Percentiles rank a stretch among this genome's conserved stretches.
Conservation (phyloP, 2,888 invertebrate genomes). For the Chrysina gloriosa region DNA sequence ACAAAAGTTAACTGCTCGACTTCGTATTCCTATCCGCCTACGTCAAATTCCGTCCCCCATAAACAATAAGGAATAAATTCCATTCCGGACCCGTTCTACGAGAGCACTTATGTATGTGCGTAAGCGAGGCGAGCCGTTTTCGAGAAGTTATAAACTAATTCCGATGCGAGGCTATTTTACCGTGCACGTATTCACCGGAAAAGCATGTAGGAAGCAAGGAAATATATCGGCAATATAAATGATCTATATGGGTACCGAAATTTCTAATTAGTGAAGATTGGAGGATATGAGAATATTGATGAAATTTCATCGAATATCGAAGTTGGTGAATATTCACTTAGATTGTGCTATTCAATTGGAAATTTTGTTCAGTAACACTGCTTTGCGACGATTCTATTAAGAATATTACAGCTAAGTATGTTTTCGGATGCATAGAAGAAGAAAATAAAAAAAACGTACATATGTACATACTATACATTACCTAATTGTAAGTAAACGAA, state of each 20-base stretch:
- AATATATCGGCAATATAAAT: constrained; percentile 12
- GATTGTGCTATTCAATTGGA: too few species aligned
- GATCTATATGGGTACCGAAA: constrained; percentile 15
- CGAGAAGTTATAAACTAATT: constrained; percentile 1
- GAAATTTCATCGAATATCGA: neutral
- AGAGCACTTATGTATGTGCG: neutral
- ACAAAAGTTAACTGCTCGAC: constrained; percentile 3
- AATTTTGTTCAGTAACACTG: too few species aligned
- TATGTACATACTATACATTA: too few species aligned
- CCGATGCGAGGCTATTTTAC: neutral
- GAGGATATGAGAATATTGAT: neutral
- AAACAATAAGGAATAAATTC: constrained; percentile 11
- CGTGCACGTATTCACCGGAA: neutral
- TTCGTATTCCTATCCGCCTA: constrained; percentile 1
- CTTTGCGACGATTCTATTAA: too few species aligned
- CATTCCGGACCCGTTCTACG: neutral
- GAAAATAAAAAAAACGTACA: too few species aligned
- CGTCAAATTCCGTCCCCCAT: neutral
- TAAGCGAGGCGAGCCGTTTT: neutral
- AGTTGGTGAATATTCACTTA: neutral
- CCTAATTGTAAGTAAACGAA: too few species aligned
- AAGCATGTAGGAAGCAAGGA: constrained; percentile 17
- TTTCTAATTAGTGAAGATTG: neutral
- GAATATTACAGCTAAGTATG: too few species aligned
- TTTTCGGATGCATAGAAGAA: too few species aligned